phyloP scores from a whole-genome alignment of 2,113 vertebrate genomes.

The Otolemur garnettii region DNA sequence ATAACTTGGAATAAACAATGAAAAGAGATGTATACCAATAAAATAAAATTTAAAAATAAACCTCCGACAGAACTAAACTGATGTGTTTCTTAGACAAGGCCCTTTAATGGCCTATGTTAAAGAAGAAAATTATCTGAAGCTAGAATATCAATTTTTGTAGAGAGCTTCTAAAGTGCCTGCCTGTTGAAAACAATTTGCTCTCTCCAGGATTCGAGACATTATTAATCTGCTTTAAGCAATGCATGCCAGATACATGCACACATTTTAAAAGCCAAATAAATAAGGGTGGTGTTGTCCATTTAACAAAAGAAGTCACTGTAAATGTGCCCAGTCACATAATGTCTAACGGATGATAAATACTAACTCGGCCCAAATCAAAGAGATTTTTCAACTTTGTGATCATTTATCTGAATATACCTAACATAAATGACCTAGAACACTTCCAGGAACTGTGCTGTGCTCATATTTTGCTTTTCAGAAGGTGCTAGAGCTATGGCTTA shows the following conservation, averaged over 20 bases:
- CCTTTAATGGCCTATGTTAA: not conserved
- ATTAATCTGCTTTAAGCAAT: conserved; percentile 8
- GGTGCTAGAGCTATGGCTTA: not conserved
- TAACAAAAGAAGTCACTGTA: not conserved
- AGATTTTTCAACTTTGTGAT: not conserved
- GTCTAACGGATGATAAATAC: not conserved
- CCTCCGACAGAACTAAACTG: not conserved
- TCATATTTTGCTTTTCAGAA: not conserved
- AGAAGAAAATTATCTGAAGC: not conserved
- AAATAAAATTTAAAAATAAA: conserved; percentile 30
- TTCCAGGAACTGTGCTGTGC: not conserved
- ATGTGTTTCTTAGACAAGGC: not conserved
- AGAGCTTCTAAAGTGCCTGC: conserved; percentile 16
- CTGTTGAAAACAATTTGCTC: not conserved
- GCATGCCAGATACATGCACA: not conserved
- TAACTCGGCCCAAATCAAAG: conserved; percentile 8
- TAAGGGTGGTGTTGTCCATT: not conserved
- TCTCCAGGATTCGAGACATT: not conserved
- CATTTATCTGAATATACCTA: not conserved
- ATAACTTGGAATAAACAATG: not conserved
- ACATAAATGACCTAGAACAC: not conserved
- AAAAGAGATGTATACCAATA: not conserved
- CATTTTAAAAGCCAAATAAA: not conserved
- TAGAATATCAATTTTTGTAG: not conserved
- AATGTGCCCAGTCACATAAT: not conserved